phyloP scores from a whole-genome alignment of 1,140 invertebrate species.

The Zaprionus kolodkinae region DNA sequence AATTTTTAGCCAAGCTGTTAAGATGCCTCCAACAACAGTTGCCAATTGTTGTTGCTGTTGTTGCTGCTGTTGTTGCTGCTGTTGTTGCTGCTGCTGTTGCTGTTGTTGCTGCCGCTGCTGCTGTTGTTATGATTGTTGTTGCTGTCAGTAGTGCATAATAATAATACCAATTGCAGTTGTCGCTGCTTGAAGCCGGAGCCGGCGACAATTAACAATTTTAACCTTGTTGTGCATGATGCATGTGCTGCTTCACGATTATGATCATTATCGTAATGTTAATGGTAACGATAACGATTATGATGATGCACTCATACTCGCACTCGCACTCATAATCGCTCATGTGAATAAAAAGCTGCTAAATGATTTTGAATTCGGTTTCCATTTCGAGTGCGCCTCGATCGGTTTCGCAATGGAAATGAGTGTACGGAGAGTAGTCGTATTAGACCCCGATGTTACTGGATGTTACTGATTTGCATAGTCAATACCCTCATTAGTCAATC shows the following conservation, averaged over 20 bases:
- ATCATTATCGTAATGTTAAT: constrained; percentile 19
- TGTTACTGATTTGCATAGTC: constrained; percentile 53
- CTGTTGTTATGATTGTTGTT: constrained; percentile 21
- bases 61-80: constrained; percentile 16
- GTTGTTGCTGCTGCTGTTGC: constrained; percentile 28
- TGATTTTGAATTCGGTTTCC: constrained; percentile 54
- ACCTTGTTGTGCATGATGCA: constrained; percentile 63
- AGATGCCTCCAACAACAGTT: constrained; percentile 30
- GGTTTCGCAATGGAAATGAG: constrained; percentile 53
- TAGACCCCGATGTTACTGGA: constrained; percentile 36
- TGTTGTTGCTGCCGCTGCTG: constrained; percentile 24
- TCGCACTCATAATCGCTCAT: constrained; percentile 43
- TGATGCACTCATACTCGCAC: constrained; percentile 29
- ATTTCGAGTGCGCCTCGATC: constrained; percentile 46
- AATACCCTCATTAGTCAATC: constrained; percentile 35
- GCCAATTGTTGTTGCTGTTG: constrained; percentile 38
- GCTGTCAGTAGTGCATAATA: constrained; percentile 41
- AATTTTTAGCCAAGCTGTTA: constrained; percentile 37
- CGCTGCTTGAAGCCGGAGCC: constrained; percentile 27
- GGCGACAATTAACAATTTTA: constrained; percentile 56
- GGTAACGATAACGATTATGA: constrained; percentile 25
- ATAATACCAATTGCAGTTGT: constrained; percentile 46
- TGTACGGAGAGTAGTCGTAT: not conserved
- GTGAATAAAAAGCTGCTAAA: constrained; percentile 73
- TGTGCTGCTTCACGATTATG: constrained; percentile 34